Percentiles rank a stretch among this genome's conserved stretches.
Conservation (phyloP, 2,113 vertebrate species). For the Spermophilus dauricus region DNA sequence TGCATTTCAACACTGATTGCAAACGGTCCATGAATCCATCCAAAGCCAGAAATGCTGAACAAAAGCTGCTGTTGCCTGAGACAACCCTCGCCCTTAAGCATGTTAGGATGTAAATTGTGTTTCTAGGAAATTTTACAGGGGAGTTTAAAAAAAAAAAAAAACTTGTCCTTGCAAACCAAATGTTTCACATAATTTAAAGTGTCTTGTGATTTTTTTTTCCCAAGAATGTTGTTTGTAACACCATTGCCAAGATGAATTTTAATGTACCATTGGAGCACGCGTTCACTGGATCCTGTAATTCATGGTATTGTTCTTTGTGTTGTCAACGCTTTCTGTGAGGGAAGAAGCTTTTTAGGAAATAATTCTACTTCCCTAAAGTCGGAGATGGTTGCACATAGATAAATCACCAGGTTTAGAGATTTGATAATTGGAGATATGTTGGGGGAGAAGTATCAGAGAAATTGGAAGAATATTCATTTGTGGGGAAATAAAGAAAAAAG, state of each 20-base stretch:
- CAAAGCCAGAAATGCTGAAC: slow-evolving; percentile 79
- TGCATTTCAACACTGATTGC: slow-evolving; percentile 84
- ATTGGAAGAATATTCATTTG: background rate
- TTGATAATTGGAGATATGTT: background rate
- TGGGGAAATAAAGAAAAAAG: background rate
- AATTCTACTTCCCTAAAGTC: background rate
- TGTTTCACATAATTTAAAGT: slow-evolving; percentile 76
- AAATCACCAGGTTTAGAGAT: background rate
- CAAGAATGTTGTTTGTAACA: slow-evolving; percentile 66
- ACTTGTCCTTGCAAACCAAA: slow-evolving; percentile 70
- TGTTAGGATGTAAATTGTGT: slow-evolving; percentile 78
- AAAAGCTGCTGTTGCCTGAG: slow-evolving; percentile 78
- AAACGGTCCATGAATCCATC: slow-evolving; percentile 79
- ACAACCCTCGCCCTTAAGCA: slow-evolving; percentile 76
- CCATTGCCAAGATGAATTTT: slow-evolving; percentile 71
- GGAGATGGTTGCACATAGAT: background rate
- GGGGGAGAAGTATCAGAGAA: background rate
- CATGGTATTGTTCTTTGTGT: slow-evolving; percentile 66
- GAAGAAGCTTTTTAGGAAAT: slow-evolving; percentile 39
- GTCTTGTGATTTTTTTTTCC: slow-evolving; percentile 54
- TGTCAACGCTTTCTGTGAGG: background rate
- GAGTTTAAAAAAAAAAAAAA: slow-evolving; percentile 5
- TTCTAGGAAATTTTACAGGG: slow-evolving; percentile 82
- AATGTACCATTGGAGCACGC: slow-evolving; percentile 44
- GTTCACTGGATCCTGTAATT: slow-evolving; percentile 57